Evolutionary conservation across 2,797 vertebrate genomes (phyloP).

Genomic region (Staurois parvus): DNA sequence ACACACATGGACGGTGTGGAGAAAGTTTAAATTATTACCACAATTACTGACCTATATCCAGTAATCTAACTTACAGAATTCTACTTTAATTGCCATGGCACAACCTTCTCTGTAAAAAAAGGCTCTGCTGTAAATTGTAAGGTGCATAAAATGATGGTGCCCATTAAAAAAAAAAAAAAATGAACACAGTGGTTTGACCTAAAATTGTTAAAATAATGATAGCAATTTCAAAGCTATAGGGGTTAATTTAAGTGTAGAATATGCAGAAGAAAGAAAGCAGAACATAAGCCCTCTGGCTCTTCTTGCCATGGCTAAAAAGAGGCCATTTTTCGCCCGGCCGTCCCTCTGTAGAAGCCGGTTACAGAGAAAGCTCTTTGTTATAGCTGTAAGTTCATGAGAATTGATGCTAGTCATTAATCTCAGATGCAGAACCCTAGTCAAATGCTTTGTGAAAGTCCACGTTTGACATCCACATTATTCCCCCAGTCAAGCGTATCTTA

Average conservation of each 20-base stretch:
- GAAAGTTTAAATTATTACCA: no score
- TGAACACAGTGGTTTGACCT: not conserved
- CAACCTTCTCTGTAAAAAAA: no score
- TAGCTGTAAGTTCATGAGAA: constrained; percentile 60
- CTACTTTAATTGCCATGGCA: no score
- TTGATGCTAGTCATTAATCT: constrained; percentile 62
- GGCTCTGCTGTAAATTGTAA: no score
- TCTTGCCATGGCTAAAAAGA: not conserved
- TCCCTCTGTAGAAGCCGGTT: constrained; percentile 18
- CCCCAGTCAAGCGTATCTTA: constrained; percentile 61
- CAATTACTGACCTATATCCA: no score
- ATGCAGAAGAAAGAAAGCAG: not conserved
- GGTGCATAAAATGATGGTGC: no score
- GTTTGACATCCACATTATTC: constrained; percentile 63
- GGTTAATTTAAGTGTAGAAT: constrained; percentile 24
- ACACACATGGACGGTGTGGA: no score
- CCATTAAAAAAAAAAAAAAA: not conserved
- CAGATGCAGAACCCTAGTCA: constrained; percentile 61
- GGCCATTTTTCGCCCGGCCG: not conserved
- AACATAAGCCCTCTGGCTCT: constrained; percentile 3
- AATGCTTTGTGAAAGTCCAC: constrained; percentile 61
- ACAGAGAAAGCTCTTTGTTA: constrained; percentile 57
- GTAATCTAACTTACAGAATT: no score
- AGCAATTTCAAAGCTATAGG: not conserved
- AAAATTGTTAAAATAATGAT: not conserved